A percentile compares a stretch with the other conserved stretches of the same genome.
phyloP scores from a whole-genome alignment of 2,797 vertebrate genomes.

The Anguilla pacifica region DNA sequence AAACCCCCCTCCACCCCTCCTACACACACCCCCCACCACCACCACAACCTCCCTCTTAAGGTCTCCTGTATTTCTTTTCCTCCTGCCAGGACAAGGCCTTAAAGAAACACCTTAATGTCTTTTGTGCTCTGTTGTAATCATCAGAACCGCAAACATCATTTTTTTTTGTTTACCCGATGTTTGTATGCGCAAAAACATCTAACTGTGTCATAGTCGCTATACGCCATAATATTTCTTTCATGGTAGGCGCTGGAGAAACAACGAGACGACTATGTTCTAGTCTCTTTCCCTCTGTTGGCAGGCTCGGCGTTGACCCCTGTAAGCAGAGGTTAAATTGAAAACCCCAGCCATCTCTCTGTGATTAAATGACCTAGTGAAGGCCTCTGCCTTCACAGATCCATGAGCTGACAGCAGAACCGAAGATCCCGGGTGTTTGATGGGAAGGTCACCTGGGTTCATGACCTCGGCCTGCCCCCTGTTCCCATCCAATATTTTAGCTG shows the following conservation, averaged over 20 bases:
- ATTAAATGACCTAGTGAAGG: not conserved
- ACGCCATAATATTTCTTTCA: constrained; percentile 16
- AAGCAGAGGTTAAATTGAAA: not conserved
- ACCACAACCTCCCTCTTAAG: not conserved
- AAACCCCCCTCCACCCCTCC: constrained; percentile 2
- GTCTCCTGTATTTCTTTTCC: constrained; percentile 46
- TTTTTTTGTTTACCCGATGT: not conserved
- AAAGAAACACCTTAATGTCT: constrained; percentile 43
- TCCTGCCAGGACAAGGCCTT: not conserved
- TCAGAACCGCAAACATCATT: not conserved
- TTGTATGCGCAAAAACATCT: not conserved
- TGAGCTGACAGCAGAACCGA: not conserved
- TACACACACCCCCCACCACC: constrained; percentile 23
- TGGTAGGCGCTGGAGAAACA: constrained; percentile 35
- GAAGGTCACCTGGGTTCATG: not conserved
- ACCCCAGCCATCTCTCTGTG: not conserved
- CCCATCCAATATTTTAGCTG: not conserved
- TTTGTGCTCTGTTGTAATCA: not conserved
- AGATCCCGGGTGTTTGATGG: not conserved
- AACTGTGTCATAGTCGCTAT: not conserved
- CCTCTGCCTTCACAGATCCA: not conserved
- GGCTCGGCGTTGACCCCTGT: constrained; percentile 47
- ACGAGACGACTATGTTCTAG: constrained; percentile 41
- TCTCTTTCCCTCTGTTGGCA: constrained; percentile 54
- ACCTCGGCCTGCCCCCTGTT: not conserved